Evolutionary conservation across 1,140 invertebrate species (phyloP).

Genomic region (Drosophila sucinea): DNA sequence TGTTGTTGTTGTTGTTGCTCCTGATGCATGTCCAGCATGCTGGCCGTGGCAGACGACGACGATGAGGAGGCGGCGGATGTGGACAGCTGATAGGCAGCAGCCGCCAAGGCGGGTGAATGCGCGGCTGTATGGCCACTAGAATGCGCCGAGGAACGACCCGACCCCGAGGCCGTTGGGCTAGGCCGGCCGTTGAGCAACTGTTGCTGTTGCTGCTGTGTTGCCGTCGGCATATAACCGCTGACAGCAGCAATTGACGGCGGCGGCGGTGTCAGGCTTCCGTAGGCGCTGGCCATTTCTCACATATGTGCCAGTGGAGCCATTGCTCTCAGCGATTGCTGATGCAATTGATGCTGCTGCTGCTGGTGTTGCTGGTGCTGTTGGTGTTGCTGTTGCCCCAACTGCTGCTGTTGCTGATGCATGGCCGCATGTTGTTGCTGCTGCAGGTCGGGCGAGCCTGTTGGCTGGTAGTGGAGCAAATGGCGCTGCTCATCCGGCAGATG

Average conservation of each 20-base stretch:
- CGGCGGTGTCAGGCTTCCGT: conserved; percentile 66
- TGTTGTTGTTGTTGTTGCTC: conserved; percentile 56
- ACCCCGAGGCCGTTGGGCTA: conserved; percentile 76
- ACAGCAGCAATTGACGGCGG: conserved; percentile 41
- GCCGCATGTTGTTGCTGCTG: conserved; percentile 81
- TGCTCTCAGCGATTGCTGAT: conserved; percentile 86
- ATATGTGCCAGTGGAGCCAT: conserved; percentile 90
- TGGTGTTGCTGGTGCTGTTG: conserved; percentile 82
- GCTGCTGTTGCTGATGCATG: conserved; percentile 83
- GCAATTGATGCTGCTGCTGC: conserved; percentile 82
- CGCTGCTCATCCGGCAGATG: conserved; percentile 85
- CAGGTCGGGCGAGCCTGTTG: conserved; percentile 72
- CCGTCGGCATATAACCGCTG: conserved; percentile 48
- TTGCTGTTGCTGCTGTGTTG: conserved; percentile 53
- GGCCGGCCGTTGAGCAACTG: conserved; percentile 63
- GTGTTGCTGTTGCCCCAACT: conserved; percentile 82
- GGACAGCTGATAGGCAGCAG: conserved; percentile 65
- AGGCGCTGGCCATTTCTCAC: conserved; percentile 86
- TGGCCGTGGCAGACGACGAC: conserved; percentile 52
- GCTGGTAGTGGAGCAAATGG: conserved; percentile 81
- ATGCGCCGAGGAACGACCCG: conserved; percentile 78
- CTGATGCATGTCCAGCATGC: conserved; percentile 76
- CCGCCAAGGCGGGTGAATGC: conserved; percentile 80
- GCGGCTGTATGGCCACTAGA: conserved; percentile 69
- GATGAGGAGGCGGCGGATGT: conserved; percentile 31